A percentile compares a stretch with the other conserved stretches of the same genome.
phyloP scores from a whole-genome alignment of 2,113 vertebrate genomes.

The Chloebia gouldiae region DNA sequence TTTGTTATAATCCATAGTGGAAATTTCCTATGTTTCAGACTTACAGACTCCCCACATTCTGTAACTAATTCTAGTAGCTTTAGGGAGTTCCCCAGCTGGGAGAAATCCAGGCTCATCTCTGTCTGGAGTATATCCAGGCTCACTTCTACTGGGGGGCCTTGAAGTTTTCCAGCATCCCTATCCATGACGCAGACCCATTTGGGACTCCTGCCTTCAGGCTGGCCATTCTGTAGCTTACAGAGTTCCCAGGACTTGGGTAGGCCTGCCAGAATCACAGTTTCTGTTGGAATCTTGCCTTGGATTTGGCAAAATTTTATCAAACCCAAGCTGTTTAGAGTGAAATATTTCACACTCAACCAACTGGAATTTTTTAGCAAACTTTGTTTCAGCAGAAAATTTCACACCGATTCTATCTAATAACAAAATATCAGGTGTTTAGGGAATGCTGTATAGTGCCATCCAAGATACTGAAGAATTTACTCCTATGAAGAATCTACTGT shows the following conservation, averaged over 20 bases:
- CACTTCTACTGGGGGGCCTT: neutral
- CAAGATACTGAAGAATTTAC: neutral
- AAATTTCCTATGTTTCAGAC: neutral
- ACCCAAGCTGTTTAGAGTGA: conserved; percentile 29
- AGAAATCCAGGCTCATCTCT: conserved; percentile 42
- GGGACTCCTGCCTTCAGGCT: conserved; percentile 42
- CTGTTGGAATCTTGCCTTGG: conserved; percentile 29
- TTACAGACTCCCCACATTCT: neutral
- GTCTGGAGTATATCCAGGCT: conserved; percentile 30
- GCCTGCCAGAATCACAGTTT: conserved; percentile 30
- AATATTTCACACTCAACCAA: conserved; percentile 28
- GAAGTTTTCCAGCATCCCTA: conserved; percentile 36
- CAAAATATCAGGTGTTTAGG: neutral
- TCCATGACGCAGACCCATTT: neutral
- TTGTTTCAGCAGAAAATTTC: neutral
- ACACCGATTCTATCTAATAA: neutral
- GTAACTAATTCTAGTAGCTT: conserved; percentile 51
- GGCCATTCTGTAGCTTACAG: conserved; percentile 16
- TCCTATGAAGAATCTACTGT: neutral
- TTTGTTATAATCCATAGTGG: neutral
- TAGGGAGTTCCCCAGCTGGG: conserved; percentile 43
- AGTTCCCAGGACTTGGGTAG: conserved; percentile 34
- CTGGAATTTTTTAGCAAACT: conserved; percentile 9
- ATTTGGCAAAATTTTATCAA: conserved; percentile 25
- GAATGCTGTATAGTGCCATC: neutral